Evolutionary conservation across 2,797 vertebrate species (phyloP).

Genomic region (Urophycis tenuis): DNA sequence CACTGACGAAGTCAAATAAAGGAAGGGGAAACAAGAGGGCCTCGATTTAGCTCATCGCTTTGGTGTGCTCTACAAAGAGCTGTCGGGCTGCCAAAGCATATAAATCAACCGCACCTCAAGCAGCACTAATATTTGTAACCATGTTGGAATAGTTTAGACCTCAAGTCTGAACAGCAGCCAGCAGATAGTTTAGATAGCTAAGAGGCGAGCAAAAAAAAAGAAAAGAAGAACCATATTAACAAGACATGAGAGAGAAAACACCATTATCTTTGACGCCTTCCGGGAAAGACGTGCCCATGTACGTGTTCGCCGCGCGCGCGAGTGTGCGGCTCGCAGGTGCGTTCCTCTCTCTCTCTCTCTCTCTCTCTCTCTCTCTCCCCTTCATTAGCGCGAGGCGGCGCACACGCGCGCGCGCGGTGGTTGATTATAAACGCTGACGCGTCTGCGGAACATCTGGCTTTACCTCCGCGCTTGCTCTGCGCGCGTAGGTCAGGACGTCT

Average conservation of each 20-base stretch:
- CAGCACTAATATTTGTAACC: not conserved
- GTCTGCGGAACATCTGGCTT: slow-evolving; percentile 66
- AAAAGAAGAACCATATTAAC: not conserved
- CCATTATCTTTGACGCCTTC: not conserved
- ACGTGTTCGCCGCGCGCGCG: not conserved
- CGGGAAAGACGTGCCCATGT: not conserved
- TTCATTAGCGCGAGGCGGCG: not conserved
- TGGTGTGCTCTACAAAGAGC: not conserved
- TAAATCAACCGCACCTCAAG: not conserved
- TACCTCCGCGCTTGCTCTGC: slow-evolving; percentile 50
- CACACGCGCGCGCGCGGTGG: slow-evolving; percentile 16
- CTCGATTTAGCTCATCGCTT: not conserved
- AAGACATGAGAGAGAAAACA: not conserved
- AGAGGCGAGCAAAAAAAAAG: too few species aligned
- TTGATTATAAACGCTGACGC: slow-evolving; percentile 53
- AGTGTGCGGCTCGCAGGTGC: not conserved
- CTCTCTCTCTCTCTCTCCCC: not conserved
- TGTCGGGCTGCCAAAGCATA: not conserved
- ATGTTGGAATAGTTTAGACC: not conserved
- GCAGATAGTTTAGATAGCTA: not conserved
- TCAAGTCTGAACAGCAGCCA: not conserved
- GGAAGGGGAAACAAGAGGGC: not conserved
- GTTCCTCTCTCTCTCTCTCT: not conserved
- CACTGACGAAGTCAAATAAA: not conserved
- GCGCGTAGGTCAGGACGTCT: slow-evolving; percentile 59